Conservation (phyloP, 1,140 invertebrate species). For the Phocides pigmalion region DNA sequence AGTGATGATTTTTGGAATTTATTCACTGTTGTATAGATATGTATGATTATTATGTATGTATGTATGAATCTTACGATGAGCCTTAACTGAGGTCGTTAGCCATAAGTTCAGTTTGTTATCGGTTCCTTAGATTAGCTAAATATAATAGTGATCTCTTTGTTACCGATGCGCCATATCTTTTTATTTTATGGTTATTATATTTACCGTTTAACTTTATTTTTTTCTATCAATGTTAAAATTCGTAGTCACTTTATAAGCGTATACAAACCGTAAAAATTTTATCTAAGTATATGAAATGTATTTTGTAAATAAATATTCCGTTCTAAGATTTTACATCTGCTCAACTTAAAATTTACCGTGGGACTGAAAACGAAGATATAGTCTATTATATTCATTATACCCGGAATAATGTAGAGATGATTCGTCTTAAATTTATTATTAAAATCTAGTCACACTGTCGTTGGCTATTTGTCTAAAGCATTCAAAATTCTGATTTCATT, state of each 20-base stretch:
- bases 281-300: constrained; percentile 71
- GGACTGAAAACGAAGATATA: constrained; percentile 56
- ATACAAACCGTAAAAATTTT: constrained; percentile 66
- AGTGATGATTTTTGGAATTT: constrained; percentile 68
- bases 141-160: constrained; percentile 50
- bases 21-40: constrained; percentile 79
- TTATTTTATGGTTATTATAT: constrained; percentile 55
- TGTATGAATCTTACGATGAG: constrained; percentile 68
- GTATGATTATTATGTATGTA: constrained; percentile 57
- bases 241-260: constrained; percentile 69
- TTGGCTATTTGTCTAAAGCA: constrained; percentile 7
- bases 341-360: constrained; percentile 76
- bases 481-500: constrained; percentile 13
- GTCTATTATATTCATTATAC: constrained; percentile 45
- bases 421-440: constrained; percentile 29
- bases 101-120: constrained; percentile 70
- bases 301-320: constrained; percentile 80
- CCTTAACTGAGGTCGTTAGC: constrained; percentile 70
- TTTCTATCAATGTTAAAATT: constrained; percentile 67
- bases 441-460: constrained; percentile 40
- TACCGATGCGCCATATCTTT: constrained; percentile 59
- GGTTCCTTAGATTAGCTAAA: constrained; percentile 56
- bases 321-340: constrained; percentile 79
- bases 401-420: constrained; percentile 36
- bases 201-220: constrained; percentile 59